Conservation (phyloP, 2,888 invertebrate genomes). For the Ypsolopha scabrella region DNA sequence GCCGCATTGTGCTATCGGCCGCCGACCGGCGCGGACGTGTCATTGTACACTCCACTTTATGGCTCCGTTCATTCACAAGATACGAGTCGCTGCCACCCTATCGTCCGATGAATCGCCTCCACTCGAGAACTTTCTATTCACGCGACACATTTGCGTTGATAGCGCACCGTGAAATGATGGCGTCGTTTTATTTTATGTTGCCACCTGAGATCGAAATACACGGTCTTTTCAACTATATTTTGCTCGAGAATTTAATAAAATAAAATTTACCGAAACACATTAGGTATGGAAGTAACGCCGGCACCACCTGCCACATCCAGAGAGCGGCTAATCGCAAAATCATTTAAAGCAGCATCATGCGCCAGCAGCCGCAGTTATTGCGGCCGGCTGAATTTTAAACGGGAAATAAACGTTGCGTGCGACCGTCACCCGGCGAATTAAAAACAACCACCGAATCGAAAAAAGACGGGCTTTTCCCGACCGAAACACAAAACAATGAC, state of each 20-base stretch:
- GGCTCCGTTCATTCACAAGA: slow-evolving; percentile 44
- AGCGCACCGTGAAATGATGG: slow-evolving; percentile 5
- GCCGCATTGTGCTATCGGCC: slow-evolving; percentile 68
- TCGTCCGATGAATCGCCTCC: slow-evolving; percentile 34
- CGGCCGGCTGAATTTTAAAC: slow-evolving; percentile 23
- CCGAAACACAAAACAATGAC: slow-evolving; percentile 22
- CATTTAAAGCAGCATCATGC: slow-evolving; percentile 17
- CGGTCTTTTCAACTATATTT: background rate
- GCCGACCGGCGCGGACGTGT: slow-evolving; percentile 58
- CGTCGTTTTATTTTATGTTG: slow-evolving; percentile 1
- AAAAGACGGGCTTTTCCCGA: slow-evolving; percentile 5
- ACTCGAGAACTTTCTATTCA: slow-evolving; percentile 28
- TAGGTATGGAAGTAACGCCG: slow-evolving; percentile 8
- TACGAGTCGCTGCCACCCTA: slow-evolving; percentile 31
- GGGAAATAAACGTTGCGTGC: slow-evolving; percentile 10
- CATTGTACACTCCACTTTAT: slow-evolving; percentile 61
- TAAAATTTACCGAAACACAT: too few species aligned
- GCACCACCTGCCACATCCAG: slow-evolving; percentile 13
- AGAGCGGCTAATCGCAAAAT: slow-evolving; percentile 20
- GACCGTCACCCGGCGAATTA: slow-evolving; percentile 5
- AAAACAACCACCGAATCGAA: slow-evolving; percentile 10
- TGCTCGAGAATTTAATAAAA: background rate
- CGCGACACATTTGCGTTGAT: slow-evolving; percentile 48
- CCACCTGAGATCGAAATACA: slow-evolving; percentile 1
- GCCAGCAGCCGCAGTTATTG: slow-evolving; percentile 17